These are phyloP conservation scores for Oncorhynchus masou DNA, from an alignment of 2,113 vertebrate genomes.

Conservation along the genomic window DNA sequence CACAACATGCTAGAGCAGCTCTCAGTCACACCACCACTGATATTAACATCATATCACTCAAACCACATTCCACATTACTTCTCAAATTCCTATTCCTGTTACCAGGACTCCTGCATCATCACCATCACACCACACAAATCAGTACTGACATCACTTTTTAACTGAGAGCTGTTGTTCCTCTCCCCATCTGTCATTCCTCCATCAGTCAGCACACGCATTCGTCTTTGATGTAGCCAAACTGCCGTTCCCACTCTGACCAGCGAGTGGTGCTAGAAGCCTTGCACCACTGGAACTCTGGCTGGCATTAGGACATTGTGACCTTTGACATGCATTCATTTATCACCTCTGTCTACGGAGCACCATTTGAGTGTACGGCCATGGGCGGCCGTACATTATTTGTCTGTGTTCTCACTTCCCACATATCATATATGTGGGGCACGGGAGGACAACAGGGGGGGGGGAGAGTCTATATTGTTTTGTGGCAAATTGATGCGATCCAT, in stretches of 20 bases:
- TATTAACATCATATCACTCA: slow-evolving; percentile 35
- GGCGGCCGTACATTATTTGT: slow-evolving; percentile 66
- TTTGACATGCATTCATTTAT: slow-evolving; percentile 77
- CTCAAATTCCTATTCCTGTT: slow-evolving; percentile 8
- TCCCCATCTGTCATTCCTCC: background rate
- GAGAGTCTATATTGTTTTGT: slow-evolving; percentile 83
- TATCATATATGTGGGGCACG: slow-evolving; percentile 73
- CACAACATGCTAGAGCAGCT: slow-evolving; percentile 20
- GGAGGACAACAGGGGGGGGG: slow-evolving; percentile 69
- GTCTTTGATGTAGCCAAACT: background rate
- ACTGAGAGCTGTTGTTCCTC: background rate
- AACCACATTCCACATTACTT: slow-evolving; percentile 10
- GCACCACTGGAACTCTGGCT: slow-evolving; percentile 39
- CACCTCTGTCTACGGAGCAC: slow-evolving; percentile 69
- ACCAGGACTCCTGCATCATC: background rate
- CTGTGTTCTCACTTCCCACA: slow-evolving; percentile 63
- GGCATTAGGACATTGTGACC: slow-evolving; percentile 76
- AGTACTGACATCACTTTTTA: background rate
- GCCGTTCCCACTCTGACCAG: slow-evolving; percentile 31
- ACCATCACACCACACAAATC: too few relatives aligned
- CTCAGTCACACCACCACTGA: slow-evolving; percentile 34
- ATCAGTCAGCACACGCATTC: background rate
- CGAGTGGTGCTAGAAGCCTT: slow-evolving; percentile 37
- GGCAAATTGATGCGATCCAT: slow-evolving; percentile 95
- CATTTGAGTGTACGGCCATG: slow-evolving; percentile 67